A percentile compares a stretch with the other conserved stretches of the same genome.
Evolutionary conservation across 2,113 vertebrate species (phyloP).

Genomic region (Ochotona princeps): DNA sequence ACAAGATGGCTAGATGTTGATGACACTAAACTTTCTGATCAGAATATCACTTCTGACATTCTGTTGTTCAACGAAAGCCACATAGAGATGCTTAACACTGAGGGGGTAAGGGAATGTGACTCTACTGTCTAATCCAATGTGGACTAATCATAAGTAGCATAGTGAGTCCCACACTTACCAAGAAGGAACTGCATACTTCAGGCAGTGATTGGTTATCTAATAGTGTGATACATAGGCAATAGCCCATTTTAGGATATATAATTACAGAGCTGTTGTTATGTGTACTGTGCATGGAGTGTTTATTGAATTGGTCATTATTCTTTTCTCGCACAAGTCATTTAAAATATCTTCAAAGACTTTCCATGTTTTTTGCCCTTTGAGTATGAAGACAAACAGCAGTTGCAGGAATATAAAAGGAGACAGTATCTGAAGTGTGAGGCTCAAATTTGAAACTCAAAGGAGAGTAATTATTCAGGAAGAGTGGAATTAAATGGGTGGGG

Average conservation of each 20-base stretch:
- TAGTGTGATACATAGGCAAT: background rate
- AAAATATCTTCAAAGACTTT: background rate
- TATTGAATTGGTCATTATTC: background rate
- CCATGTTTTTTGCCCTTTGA: background rate
- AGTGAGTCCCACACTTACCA: background rate
- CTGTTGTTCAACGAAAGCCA: background rate
- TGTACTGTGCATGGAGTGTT: background rate
- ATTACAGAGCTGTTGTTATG: background rate
- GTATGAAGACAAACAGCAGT: background rate
- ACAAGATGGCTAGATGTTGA: background rate
- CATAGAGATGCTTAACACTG: background rate
- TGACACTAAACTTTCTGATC: background rate
- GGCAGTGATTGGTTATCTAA: background rate
- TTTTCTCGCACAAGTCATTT: background rate
- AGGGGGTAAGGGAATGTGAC: background rate
- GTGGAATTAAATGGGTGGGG: background rate
- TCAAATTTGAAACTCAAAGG: slow-evolving; percentile 8
- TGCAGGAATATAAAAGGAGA: slow-evolving; percentile 1
- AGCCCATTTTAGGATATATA: background rate
- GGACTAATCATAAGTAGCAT: background rate
- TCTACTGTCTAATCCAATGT: background rate
- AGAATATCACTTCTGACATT: background rate
- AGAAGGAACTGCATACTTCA: background rate
- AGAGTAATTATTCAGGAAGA: background rate
- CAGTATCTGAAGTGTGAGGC: background rate